Percentiles rank a stretch among this genome's conserved stretches.
phyloP scores from a whole-genome alignment of 2,113 vertebrate genomes.

The Myiozetetes cayanensis region DNA sequence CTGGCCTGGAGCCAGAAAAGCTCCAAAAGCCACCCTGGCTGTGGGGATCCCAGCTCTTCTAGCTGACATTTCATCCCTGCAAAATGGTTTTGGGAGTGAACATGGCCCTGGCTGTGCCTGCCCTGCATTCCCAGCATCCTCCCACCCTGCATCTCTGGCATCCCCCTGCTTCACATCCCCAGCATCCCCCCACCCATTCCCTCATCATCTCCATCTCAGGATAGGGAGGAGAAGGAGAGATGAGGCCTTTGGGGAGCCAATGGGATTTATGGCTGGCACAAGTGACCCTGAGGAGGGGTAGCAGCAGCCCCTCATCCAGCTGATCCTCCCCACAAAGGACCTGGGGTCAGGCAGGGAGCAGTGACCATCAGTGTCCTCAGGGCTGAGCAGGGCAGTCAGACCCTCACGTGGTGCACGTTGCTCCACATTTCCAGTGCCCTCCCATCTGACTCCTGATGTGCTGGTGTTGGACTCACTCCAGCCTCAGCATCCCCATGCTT shows the following conservation, averaged over 20 bases:
- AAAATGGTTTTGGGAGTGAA: neutral
- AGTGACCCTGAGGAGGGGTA: neutral
- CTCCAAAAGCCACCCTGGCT: neutral
- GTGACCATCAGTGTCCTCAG: neutral
- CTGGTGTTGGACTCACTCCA: neutral
- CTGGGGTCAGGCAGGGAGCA: neutral
- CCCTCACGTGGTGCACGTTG: rapidly evolving
- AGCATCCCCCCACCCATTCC: neutral
- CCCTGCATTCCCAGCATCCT: neutral
- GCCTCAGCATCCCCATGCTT: neutral
- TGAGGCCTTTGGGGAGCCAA: neutral
- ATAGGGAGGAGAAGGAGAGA: neutral
- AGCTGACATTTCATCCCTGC: neutral
- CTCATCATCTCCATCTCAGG: neutral
- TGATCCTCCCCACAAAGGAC: neutral
- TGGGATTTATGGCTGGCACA: neutral
- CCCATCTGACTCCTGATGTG: neutral
- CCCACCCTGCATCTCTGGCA: neutral
- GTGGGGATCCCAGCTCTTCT: rapidly evolving
- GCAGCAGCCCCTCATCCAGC: neutral
- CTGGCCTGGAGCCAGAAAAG: neutral
- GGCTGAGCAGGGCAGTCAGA: neutral
- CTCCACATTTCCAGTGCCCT: rapidly evolving
- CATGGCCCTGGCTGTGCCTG: rapidly evolving
- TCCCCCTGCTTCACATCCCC: neutral